A percentile compares a stretch with the other conserved stretches of the same genome.
Conservation (phyloP, 2,888 invertebrate genomes). For the Euzophera pinguis region DNA sequence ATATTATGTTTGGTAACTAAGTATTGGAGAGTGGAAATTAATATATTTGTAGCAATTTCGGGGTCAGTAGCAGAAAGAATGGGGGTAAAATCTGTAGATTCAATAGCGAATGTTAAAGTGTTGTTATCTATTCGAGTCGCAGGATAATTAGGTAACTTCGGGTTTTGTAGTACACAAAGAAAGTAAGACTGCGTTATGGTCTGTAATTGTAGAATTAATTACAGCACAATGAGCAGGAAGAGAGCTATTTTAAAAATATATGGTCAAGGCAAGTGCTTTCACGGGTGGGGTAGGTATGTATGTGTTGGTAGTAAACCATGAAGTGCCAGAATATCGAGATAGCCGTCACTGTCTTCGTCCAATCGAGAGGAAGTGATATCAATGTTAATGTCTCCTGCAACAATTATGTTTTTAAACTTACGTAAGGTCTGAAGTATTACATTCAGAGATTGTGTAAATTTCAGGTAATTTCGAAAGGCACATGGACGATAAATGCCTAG, state of each 20-base stretch:
- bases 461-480: too few relatives aligned
- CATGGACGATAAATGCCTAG: too few relatives aligned
- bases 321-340: too few relatives aligned
- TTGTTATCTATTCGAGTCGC: not conserved
- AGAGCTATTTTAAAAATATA: not conserved
- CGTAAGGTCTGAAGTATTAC: too few relatives aligned
- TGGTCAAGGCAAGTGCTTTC: not conserved
- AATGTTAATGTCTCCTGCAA: too few relatives aligned
- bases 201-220: not conserved
- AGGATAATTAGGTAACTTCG: not conserved
- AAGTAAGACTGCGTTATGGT: not conserved
- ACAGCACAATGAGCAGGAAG: not conserved
- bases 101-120: not conserved
- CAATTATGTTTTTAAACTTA: too few relatives aligned
- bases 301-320: not conserved
- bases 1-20: not conserved
- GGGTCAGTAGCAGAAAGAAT: not conserved
- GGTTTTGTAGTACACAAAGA: not conserved
- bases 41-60: not conserved
- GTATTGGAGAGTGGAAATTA: not conserved
- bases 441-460: too few relatives aligned
- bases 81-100: not conserved
- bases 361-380: too few relatives aligned
- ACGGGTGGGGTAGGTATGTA: too few relatives aligned
- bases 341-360: too few relatives aligned